Evolutionary conservation across 2,797 vertebrate genomes (phyloP), one percentile per base, ranked within the genome.

Genomic region (Calcarius lapponicus): DNA sequence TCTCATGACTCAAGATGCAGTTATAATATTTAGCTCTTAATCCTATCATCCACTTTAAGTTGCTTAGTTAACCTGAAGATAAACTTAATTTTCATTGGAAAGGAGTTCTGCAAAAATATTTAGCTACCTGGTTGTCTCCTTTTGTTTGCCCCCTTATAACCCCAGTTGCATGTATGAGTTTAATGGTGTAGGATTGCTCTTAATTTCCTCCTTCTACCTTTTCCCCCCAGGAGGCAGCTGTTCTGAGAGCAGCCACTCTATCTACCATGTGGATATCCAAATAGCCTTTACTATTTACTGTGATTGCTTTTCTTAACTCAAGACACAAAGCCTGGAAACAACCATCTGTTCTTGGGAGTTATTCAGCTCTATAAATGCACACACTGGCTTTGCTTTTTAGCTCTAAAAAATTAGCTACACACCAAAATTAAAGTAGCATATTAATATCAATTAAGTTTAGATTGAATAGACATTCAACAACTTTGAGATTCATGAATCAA

Each of bases 151-250:
- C 74, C 90, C 66, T 75, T 93, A 93, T 43, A 97, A 96, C 67
- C 62, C 31, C 67, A 85, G 67, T 94, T 94, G 67, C 67, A 91
- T 40, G 65, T 56, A 94, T 56, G 60, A 93, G 83, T 93, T 96
- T 95, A 97, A 97, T 86, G 79, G 95, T 93, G 87, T 90, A 97
- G 95, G 95, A 97, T 96, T 97, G 97, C 94, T 96, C 96, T 97
- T 97, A 97, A 97, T 97, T 97, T 97, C 97, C 97, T 97, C 95
- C 90, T 97, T 95, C 90, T 86, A 89, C 94, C 69, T 90, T 89
- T 67, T 92, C 92, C 90, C 96, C 96, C 79, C 95, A 95, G 96
- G 95, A 96, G 96, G 95, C 88, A 97, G 93, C 92, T 97, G 92
- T 81, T 95, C 96, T 96, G 92, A 97, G 97, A 96, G 96, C 96